phyloP scores from a whole-genome alignment of 2,888 invertebrate genomes.

The Eurois occulta region DNA sequence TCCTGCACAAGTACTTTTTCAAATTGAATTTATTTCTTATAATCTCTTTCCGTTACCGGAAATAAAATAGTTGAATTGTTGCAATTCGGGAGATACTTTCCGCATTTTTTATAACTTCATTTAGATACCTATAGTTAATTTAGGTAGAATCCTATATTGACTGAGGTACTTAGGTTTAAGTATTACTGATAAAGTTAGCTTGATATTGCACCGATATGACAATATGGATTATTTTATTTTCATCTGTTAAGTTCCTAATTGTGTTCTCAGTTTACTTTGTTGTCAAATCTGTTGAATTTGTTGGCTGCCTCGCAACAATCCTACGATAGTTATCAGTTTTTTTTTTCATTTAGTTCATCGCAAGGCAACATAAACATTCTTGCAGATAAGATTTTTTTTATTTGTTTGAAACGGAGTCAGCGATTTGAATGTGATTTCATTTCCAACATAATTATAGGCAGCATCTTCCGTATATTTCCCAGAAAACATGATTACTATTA shows the following conservation, averaged over 20 bases:
- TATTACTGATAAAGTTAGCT: not conserved
- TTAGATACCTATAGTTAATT: not conserved
- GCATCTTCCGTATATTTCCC: not conserved
- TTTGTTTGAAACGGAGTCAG: too few relatives aligned
- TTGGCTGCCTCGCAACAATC: not conserved
- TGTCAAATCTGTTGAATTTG: not conserved
- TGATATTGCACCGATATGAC: not conserved
- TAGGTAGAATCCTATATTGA: not conserved
- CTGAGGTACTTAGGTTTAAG: not conserved
- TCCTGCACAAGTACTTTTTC: conserved; percentile 36
- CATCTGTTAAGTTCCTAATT: too few relatives aligned
- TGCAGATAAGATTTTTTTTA: not conserved
- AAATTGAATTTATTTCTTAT: conserved; percentile 54
- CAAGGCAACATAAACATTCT: not conserved
- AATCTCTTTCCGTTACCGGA: conserved; percentile 31
- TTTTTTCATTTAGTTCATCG: not conserved
- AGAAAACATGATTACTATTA: not conserved
- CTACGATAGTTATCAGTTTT: not conserved
- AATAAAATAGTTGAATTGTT: conserved; percentile 11
- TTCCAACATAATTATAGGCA: not conserved
- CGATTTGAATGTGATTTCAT: not conserved
- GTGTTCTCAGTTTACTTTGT: not conserved
- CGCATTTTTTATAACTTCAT: not conserved
- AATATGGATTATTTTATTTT: not conserved
- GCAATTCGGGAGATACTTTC: not conserved